Conservation (phyloP, 2,113 vertebrate genomes). For the Bagarius yarrelli region DNA sequence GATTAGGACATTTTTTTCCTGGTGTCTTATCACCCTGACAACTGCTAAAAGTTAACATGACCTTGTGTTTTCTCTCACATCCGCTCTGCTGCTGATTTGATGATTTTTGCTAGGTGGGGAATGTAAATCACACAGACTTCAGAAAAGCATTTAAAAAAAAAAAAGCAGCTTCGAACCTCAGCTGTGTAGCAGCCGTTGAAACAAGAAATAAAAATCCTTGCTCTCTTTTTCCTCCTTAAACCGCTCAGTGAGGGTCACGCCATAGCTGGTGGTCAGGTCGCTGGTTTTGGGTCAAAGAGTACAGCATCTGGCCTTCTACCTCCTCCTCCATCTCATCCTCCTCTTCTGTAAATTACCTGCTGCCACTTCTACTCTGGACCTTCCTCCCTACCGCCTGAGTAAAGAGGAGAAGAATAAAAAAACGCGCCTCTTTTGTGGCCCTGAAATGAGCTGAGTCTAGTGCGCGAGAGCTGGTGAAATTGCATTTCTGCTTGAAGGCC, state of each 20-base stretch:
- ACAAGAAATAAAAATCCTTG: not conserved
- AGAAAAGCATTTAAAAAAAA: not conserved
- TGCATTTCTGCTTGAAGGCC: slow-evolving; percentile 75
- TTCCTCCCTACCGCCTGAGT: slow-evolving; percentile 63
- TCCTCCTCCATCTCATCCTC: slow-evolving; percentile 42
- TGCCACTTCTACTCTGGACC: slow-evolving; percentile 56
- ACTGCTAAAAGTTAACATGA: no score
- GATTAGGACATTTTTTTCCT: not conserved
- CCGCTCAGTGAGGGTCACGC: slow-evolving; percentile 4
- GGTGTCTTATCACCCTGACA: not conserved
- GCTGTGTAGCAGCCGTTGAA: no score
- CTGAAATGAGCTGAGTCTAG: slow-evolving; percentile 61
- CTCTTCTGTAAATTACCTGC: slow-evolving; percentile 67
- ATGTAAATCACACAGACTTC: not conserved
- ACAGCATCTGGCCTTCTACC: slow-evolving; percentile 33
- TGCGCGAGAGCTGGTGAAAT: slow-evolving; percentile 72
- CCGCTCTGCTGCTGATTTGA: no score
- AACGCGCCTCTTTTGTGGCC: slow-evolving; percentile 60
- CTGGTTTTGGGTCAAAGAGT: slow-evolving; percentile 32
- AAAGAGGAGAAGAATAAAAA: slow-evolving; percentile 53
- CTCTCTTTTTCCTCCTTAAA: no score
- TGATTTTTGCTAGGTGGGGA: not conserved
- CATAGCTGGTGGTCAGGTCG: slow-evolving; percentile 42
- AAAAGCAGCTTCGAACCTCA: not conserved
- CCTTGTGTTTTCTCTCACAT: no score